Evolutionary conservation across 2,797 vertebrate genomes (phyloP).

Genomic region (Oreochromis mossambicus): DNA sequence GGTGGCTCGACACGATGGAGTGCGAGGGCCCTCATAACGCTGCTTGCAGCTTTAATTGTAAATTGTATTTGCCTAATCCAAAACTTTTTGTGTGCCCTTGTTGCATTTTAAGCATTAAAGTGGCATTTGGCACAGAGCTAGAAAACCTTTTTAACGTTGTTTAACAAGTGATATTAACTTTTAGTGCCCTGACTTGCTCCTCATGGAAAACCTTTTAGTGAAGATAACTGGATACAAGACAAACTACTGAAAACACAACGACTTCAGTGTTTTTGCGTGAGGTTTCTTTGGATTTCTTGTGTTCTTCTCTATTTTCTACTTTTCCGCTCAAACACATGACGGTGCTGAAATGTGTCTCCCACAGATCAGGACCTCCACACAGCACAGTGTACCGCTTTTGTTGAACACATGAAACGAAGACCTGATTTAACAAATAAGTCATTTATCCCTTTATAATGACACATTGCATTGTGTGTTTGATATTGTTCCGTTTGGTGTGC

Average conservation of each 20-base stretch:
- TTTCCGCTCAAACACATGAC: conserved; percentile 22
- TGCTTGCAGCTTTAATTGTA: background rate
- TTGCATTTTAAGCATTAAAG: conserved; percentile 41
- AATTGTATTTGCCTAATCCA: conserved; percentile 25
- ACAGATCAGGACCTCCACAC: conserved; percentile 1
- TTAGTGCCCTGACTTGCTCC: conserved; percentile 28
- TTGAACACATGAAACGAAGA: conserved; percentile 41
- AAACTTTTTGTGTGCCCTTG: conserved; percentile 27
- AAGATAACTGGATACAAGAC: background rate
- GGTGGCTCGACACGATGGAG: too few relatives aligned
- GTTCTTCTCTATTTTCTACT: conserved; percentile 40
- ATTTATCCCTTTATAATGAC: conserved; percentile 61
- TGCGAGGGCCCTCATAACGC: too few relatives aligned
- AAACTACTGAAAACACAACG: background rate
- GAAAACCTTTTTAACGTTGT: conserved; percentile 27
- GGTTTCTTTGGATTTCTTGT: background rate
- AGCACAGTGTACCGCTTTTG: conserved; percentile 20
- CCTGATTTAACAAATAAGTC: conserved; percentile 57
- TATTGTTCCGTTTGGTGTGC: conserved; percentile 47
- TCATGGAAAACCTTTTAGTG: conserved; percentile 1
- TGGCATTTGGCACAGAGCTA: conserved; percentile 14
- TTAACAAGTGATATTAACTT: conserved; percentile 6
- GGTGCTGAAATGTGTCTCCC: conserved; percentile 23
- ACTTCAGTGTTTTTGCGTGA: background rate
- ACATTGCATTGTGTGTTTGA: conserved; percentile 47